phyloP scores from a whole-genome alignment of 2,113 vertebrate species.

The Coracopsis vasa region DNA sequence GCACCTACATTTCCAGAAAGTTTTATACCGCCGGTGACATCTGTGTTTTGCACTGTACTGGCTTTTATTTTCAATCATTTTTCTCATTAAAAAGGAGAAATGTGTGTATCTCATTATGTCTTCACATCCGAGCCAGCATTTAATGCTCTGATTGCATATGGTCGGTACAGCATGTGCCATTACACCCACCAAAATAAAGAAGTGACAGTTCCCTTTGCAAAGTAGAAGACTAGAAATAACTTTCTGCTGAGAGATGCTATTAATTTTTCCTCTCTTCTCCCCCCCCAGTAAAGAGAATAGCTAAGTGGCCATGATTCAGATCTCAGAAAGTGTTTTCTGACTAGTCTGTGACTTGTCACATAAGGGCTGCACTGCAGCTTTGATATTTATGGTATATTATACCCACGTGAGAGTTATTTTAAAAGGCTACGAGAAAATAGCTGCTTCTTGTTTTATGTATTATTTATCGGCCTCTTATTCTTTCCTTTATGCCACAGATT shows the following conservation, averaged over 20 bases:
- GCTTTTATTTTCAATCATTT: slow-evolving; percentile 62
- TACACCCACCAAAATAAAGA: slow-evolving; percentile 58
- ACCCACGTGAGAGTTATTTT: slow-evolving; percentile 4
- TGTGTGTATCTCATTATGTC: slow-evolving; percentile 50
- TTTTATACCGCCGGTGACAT: slow-evolving; percentile 5
- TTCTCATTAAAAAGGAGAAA: slow-evolving; percentile 48
- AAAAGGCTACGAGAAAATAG: background rate
- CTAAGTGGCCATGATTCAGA: slow-evolving; percentile 47
- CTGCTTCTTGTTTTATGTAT: background rate
- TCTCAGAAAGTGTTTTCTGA: slow-evolving; percentile 24
- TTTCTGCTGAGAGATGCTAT: slow-evolving; percentile 56
- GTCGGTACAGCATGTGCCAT: slow-evolving; percentile 66
- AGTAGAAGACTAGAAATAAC: slow-evolving; percentile 58
- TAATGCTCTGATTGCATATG: slow-evolving; percentile 58
- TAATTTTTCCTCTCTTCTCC: background rate
- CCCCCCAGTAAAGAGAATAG: background rate
- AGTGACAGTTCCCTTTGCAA: slow-evolving; percentile 55
- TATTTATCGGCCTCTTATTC: slow-evolving; percentile 15
- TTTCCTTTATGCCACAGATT: background rate
- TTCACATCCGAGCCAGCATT: slow-evolving; percentile 53
- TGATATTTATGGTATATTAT: slow-evolving; percentile 10
- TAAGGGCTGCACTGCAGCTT: slow-evolving; percentile 26
- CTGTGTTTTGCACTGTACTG: slow-evolving; percentile 52
- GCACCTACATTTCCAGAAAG: background rate
- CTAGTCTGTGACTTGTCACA: slow-evolving; percentile 18